Evolutionary conservation across 1,140 invertebrate genomes (phyloP).

Genomic region (Episyrphus balteatus): DNA sequence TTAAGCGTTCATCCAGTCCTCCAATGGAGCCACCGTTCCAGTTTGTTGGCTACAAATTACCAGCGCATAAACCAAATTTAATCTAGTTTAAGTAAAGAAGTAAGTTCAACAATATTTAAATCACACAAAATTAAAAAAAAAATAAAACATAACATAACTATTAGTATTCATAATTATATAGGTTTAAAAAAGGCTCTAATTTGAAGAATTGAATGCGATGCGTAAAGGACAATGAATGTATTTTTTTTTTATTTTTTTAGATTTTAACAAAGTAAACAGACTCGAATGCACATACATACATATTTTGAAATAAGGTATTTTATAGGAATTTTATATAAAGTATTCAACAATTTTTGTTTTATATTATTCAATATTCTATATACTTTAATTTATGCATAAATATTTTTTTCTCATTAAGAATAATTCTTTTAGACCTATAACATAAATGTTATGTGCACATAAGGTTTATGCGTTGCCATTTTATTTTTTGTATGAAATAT

Average conservation of each 20-base stretch:
- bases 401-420: too few species aligned
- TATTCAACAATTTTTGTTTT: background rate
- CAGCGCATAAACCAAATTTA: conserved; percentile 34
- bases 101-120: background rate
- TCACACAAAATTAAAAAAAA: background rate
- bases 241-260: background rate
- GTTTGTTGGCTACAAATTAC: conserved; percentile 62
- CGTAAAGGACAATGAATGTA: too few species aligned
- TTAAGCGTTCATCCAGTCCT: conserved; percentile 40
- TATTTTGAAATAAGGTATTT: background rate
- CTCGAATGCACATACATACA: background rate
- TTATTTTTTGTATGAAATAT: too few species aligned
- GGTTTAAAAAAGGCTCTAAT: background rate
- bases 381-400: too few species aligned
- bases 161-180: background rate
- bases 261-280: background rate
- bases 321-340: background rate
- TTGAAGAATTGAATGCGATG: too few species aligned
- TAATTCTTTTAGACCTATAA: too few species aligned
- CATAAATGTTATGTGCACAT: too few species aligned
- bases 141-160: background rate
- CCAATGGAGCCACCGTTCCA: conserved; percentile 56
- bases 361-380: background rate
- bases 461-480: too few species aligned
- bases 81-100: background rate